phyloP scores from a whole-genome alignment of 2,797 vertebrate species.

The Lithobates pipiens region DNA sequence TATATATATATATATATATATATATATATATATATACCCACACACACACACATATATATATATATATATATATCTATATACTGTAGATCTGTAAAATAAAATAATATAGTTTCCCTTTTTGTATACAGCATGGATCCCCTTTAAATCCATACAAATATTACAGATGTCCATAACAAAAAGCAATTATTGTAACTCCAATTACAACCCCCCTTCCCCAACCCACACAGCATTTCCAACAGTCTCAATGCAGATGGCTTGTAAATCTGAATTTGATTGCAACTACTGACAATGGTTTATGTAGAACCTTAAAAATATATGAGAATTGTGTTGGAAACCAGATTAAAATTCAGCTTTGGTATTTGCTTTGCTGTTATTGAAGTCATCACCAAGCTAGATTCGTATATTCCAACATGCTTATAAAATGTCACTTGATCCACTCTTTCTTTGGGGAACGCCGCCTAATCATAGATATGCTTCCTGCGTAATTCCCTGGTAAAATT shows the following conservation, averaged over 20 bases:
- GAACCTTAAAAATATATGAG: conserved; percentile 29
- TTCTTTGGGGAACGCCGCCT: conserved; percentile 41
- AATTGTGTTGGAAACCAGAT: conserved; percentile 11
- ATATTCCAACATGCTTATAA: conserved; percentile 39
- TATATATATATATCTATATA: no score
- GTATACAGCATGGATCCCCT: no score
- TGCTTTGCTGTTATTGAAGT: conserved; percentile 25
- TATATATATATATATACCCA: no score
- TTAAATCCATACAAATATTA: no score
- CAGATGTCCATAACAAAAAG: no score
- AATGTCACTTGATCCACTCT: conserved; percentile 44
- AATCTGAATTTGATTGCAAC: neutral
- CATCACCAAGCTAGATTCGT: neutral
- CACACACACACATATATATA: no score
- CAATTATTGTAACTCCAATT: no score
- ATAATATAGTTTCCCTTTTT: no score
- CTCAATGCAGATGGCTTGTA: conserved; percentile 4
- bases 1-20: no score
- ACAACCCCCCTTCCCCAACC: neutral
- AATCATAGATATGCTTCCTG: conserved; percentile 48
- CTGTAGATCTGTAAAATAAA: no score
- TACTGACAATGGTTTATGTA: conserved; percentile 34
- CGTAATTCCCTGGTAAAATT: conserved; percentile 50
- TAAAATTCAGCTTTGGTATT: conserved; percentile 46
- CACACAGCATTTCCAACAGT: neutral